Base-by-base conservation (phyloP, 1,140 invertebrate genomes). In the Ericerus pela region DNA sequence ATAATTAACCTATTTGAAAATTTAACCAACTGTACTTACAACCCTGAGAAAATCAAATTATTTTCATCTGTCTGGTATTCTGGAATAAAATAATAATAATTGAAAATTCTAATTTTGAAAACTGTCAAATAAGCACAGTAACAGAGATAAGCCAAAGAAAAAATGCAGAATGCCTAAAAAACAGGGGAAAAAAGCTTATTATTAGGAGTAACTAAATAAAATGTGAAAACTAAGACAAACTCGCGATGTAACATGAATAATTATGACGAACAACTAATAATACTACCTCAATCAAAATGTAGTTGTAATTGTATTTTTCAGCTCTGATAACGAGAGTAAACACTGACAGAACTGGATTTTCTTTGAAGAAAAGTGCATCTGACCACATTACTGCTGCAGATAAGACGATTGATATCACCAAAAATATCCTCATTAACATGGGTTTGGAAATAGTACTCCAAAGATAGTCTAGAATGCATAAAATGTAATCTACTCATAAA, bases 41-140 rank as follows among this genome's bases (percentile, higher is more conserved):
- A 81, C 54, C 95, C 95, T 66, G 89, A 93, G 70, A 99, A 99
- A 63, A 99, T 93, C 43, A 99, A 76, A 69, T 91, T 96, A 73
- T 98, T 95, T 69, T 98, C 95, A 68, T 98, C 96, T 1, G 96
- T 99, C 72, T 96, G 89, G 72, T 99, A 95, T 69, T 96, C 84
- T 0, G 92, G 85, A 6, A 95, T 92, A 61, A 99, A 72, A 66
- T 98, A 96, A 72, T 98, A 99, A 59, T 96, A 81, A 74, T 98
- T 97, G 28, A 99, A 78, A 8, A 99, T 80, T 51, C 90, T 78
- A 60, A 99, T 93, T 72, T 95, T 92, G 62, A 99, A 82, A 37
- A 99, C 84, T 0, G 96, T 99, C 16, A 88, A 98, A 72, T 96
- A 99, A 3, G 96, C 92, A 73, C 96, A 99, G 63, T 93, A 86